Percentiles rank a stretch among this genome's conserved stretches.
These are phyloP conservation scores for Corythornis cristatus DNA, from an alignment of 2,113 vertebrate species.

Conservation along the genomic window DNA sequence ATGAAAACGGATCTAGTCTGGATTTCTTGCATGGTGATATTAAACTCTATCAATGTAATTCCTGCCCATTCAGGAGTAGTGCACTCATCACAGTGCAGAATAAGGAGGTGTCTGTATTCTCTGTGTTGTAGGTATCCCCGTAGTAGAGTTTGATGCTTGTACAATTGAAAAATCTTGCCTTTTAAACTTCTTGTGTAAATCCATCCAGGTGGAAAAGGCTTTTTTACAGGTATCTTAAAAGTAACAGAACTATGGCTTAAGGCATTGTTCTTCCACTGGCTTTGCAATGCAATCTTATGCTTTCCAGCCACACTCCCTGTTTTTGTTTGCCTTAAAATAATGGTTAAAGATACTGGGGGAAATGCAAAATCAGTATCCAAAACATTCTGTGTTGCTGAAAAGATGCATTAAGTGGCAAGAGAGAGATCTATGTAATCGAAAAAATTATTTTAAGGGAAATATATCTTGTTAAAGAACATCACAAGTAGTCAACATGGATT, in stretches of 20 bases:
- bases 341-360: not conserved
- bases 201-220: not conserved
- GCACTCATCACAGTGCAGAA: not conserved
- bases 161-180: not conserved
- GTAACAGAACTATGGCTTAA: not conserved
- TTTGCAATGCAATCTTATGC: not conserved
- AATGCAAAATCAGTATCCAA: not conserved
- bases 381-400: not conserved
- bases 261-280: not conserved
- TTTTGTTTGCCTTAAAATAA: not conserved
- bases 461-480: slow-evolving; percentile 11
- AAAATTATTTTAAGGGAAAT: slow-evolving; percentile 30
- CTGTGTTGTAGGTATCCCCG: not conserved
- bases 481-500: too few species aligned
- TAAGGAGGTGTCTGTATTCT: not conserved
- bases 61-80: not conserved
- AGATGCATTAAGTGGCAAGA: not conserved
- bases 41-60: not conserved
- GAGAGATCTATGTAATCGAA: not conserved
- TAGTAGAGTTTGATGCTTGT: not conserved
- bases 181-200: not conserved
- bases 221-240: not conserved
- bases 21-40: not conserved
- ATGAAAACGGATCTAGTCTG: not conserved
- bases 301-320: not conserved